Evolutionary conservation across 2,113 vertebrate species (phyloP).

Genomic region (Coryphaenoides rupestris): DNA sequence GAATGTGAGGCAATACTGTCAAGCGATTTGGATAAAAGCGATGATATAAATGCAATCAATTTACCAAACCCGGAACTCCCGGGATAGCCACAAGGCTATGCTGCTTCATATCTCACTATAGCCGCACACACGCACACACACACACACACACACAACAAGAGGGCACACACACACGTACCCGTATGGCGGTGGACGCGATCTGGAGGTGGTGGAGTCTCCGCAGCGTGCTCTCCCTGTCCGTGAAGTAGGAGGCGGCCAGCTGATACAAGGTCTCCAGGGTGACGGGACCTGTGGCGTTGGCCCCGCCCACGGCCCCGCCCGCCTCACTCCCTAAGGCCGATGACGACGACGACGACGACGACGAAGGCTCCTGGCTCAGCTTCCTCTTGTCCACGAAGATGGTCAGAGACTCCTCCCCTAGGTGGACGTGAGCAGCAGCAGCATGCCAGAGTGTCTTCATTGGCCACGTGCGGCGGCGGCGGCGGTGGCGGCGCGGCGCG

Average conservation of each 20-base stretch:
- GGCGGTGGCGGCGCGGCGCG: no score
- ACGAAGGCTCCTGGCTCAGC: slow-evolving; percentile 62
- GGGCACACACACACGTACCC: slow-evolving; percentile 57
- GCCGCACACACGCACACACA: no score
- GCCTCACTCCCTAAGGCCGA: slow-evolving; percentile 28
- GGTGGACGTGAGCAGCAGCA: slow-evolving; percentile 33
- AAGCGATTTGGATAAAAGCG: no score
- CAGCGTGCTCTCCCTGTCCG: slow-evolving; percentile 77
- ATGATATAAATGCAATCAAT: no score
- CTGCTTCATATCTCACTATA: no score
- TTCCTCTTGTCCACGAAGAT: slow-evolving; percentile 81
- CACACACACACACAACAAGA: no score
- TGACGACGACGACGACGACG: no score
- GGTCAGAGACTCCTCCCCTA: slow-evolving; percentile 80
- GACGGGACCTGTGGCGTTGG: slow-evolving; percentile 50
- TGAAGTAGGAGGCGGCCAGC: slow-evolving; percentile 81
- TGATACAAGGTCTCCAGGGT: slow-evolving; percentile 77
- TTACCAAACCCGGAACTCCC: no score
- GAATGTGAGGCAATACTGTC: no score
- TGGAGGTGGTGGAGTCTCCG: slow-evolving; percentile 78
- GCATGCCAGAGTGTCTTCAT: slow-evolving; percentile 33
- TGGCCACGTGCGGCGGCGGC: slow-evolving; percentile 53
- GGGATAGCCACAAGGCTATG: no score
- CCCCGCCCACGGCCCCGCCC: slow-evolving; percentile 16
- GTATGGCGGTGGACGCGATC: slow-evolving; percentile 76